Evolutionary conservation across 1,140 invertebrate species (phyloP).

Genomic region (Listronotus oregonensis): DNA sequence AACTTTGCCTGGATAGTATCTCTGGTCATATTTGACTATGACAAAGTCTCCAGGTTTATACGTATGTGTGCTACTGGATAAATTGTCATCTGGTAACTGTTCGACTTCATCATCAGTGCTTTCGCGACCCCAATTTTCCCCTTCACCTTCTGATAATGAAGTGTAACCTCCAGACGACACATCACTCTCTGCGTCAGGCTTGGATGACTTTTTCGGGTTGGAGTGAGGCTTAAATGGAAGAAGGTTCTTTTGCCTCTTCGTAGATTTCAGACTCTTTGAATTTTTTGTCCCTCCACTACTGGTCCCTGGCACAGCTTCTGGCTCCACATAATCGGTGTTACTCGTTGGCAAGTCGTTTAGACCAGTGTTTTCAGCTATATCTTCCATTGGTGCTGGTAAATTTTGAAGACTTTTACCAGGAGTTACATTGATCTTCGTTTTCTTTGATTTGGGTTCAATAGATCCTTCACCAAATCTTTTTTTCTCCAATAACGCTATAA

Average conservation of each 20-base stretch:
- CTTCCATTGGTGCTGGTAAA: neutral
- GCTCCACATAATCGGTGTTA: neutral
- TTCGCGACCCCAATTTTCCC: neutral
- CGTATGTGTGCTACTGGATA: too few relatives aligned
- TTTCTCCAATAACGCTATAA: neutral
- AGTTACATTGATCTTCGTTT: neutral
- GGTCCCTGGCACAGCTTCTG: neutral
- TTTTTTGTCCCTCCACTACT: neutral
- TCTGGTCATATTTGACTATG: neutral
- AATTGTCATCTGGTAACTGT: neutral
- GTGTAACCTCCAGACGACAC: neutral
- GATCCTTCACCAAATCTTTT: constrained; percentile 1
- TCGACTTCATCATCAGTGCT: neutral
- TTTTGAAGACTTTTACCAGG: neutral
- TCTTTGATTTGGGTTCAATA: neutral
- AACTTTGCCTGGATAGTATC: too few relatives aligned
- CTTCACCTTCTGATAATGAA: constrained; percentile 2
- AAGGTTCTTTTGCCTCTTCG: neutral
- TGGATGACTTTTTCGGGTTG: neutral
- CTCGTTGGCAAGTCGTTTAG: neutral
- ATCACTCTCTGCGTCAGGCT: neutral
- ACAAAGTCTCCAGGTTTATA: neutral
- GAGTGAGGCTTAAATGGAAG: neutral
- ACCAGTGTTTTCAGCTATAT: neutral
- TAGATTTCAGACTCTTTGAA: neutral